Evolutionary conservation across 2,888 invertebrate genomes (phyloP), one percentile per base, ranked within the genome.

Genomic region (Hyalella azteca): DNA sequence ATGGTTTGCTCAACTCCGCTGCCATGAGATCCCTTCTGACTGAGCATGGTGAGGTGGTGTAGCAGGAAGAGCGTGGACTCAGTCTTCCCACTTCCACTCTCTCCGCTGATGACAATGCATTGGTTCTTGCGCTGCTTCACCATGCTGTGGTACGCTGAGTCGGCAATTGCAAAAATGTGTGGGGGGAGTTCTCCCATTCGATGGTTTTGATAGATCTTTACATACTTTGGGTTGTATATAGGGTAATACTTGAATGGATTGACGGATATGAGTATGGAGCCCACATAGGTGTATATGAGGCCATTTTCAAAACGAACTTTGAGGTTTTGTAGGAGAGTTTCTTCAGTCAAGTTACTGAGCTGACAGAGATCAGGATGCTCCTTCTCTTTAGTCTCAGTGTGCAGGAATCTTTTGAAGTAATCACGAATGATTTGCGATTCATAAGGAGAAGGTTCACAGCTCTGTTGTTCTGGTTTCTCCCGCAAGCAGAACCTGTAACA

Each of bases 1-100:
- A 98, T 96, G 19, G 96, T 97, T 89, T 97, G 97, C 88, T 98
- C 97, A 2, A 97, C 96, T n/a, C 96, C 96, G 87, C 95, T 95
- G 26, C 96, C 96, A 87, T 95, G 94, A 54, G 94, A 94, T 78
- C 96, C 96, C 88, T 97, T 97, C 89, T 97, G 97, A 88, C 95
- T 95, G 80, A 97, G 91, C 11, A 97, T 96, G 0, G 97, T 97
- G 86, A 98, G 90, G 89, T 97, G 97, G 88, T 97, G 97, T 78
- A 98, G 90, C 84, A 97, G 91, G 88, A 97, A 95, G 90, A 97
- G 97, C 40, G 97, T 97, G 88, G 95, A 96, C 88, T 97, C 97
- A 2, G 97, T 97, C 90, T 97, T 97, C 5, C 97, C 96, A n/a
- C 95, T 95, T 82, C 96, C 96, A 88, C 95, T 95, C 89, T 96